These are phyloP conservation scores for Pangasianodon gigas DNA, from an alignment of 2,113 vertebrate species.

Conservation along the genomic window DNA sequence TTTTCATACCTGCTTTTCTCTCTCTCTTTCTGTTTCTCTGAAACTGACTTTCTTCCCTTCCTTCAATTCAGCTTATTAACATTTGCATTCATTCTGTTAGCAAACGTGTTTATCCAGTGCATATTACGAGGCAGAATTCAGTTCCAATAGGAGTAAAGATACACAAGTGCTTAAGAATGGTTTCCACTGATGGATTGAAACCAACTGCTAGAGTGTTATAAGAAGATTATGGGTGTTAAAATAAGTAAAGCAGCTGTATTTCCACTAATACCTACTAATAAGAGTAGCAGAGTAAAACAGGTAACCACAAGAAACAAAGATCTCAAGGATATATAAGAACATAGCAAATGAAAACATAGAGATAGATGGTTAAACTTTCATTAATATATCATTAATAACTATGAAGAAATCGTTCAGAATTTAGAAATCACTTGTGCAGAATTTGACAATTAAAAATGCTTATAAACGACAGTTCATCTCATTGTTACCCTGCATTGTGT, in stretches of 20 bases:
- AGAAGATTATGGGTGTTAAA: not conserved
- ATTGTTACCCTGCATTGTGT: not conserved
- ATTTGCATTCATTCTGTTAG: not conserved
- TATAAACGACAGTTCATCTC: not conserved
- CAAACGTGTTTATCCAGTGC: not conserved
- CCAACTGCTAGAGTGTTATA: not conserved
- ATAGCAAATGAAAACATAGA: no score
- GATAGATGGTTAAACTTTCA: not conserved
- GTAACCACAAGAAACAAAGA: not conserved
- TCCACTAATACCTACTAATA: not conserved
- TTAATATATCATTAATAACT: not conserved
- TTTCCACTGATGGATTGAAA: not conserved
- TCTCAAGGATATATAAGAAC: not conserved
- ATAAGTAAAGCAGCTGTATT: not conserved
- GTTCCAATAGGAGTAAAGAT: not conserved
- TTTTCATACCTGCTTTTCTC: not conserved
- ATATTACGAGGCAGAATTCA: not conserved
- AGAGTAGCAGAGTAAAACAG: not conserved
- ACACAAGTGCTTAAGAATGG: not conserved
- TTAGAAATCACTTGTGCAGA: not conserved
- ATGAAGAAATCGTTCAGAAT: not conserved
- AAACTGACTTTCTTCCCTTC: not conserved
- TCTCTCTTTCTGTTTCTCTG: not conserved
- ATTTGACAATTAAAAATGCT: not conserved
- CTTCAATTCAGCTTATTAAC: not conserved